Conservation (phyloP, 2,797 vertebrate genomes). For the Cynopterus sphinx region DNA sequence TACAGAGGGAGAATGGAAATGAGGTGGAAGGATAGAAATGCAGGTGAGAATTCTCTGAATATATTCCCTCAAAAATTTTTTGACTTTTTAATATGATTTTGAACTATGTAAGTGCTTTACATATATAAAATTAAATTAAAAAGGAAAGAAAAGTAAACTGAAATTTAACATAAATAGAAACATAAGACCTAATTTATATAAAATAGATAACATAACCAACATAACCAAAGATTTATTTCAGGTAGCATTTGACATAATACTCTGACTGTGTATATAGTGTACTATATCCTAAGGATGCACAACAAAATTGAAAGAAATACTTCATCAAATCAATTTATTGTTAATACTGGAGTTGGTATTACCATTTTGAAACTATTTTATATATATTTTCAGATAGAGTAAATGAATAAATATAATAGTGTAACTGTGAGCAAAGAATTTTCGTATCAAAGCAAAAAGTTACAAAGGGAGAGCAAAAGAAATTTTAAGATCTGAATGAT, state of each 20-base stretch:
- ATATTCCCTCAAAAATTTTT: neutral
- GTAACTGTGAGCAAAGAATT: neutral
- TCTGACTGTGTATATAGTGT: neutral
- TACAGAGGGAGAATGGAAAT: neutral
- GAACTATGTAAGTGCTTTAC: neutral
- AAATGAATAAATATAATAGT: neutral
- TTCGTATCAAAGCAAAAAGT: neutral
- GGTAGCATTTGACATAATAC: neutral
- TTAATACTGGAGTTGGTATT: neutral
- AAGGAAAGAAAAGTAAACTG: neutral
- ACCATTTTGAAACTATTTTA: neutral
- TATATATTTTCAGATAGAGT: neutral
- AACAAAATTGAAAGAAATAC: neutral
- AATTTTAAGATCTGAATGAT: neutral
- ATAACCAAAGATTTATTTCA: neutral
- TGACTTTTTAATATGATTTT: neutral
- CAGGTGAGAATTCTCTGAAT: neutral
- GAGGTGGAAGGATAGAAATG: neutral
- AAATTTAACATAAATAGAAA: neutral
- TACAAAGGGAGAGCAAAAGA: neutral
- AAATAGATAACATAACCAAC: neutral
- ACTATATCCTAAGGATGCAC: neutral
- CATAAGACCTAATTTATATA: neutral
- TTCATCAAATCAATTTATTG: neutral
- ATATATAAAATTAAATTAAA: neutral